Percentiles rank a stretch among this genome's conserved stretches.
Evolutionary conservation across 2,113 vertebrate genomes (phyloP).

Genomic region (Equus przewalskii): DNA sequence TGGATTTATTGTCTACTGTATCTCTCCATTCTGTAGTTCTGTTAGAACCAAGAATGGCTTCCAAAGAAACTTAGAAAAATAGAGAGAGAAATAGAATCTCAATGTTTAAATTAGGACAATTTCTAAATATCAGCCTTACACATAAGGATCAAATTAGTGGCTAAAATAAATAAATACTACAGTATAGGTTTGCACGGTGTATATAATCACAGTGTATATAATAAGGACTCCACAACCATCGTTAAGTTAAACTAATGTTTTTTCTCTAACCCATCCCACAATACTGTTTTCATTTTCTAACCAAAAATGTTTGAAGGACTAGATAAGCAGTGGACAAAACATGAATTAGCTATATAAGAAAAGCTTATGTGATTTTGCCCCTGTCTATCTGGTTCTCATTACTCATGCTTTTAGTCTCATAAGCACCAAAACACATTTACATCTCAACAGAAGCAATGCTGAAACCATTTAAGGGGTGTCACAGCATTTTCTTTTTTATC

Average conservation of each 20-base stretch:
- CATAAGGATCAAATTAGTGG: background rate
- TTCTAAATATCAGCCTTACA: background rate
- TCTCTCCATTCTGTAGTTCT: background rate
- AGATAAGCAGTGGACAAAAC: background rate
- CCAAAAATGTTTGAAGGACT: constrained; percentile 2
- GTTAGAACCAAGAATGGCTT: background rate
- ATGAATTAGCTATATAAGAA: background rate
- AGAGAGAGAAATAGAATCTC: background rate
- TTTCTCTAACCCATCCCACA: background rate
- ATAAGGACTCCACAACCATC: background rate
- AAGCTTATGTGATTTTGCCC: background rate
- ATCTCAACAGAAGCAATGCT: constrained; percentile 30
- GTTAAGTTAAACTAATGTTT: background rate
- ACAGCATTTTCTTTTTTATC: background rate
- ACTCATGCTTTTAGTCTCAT: background rate
- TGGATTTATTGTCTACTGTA: constrained; percentile 12
- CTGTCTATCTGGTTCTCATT: background rate
- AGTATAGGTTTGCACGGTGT: background rate
- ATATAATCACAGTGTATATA: background rate
- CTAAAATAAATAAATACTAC: background rate
- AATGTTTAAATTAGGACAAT: background rate
- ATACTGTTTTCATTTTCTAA: background rate
- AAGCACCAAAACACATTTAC: background rate
- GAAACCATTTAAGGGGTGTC: background rate
- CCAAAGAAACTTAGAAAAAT: constrained; percentile 15